phyloP scores from a whole-genome alignment of 2,797 vertebrate species.

The Macropodus opercularis region DNA sequence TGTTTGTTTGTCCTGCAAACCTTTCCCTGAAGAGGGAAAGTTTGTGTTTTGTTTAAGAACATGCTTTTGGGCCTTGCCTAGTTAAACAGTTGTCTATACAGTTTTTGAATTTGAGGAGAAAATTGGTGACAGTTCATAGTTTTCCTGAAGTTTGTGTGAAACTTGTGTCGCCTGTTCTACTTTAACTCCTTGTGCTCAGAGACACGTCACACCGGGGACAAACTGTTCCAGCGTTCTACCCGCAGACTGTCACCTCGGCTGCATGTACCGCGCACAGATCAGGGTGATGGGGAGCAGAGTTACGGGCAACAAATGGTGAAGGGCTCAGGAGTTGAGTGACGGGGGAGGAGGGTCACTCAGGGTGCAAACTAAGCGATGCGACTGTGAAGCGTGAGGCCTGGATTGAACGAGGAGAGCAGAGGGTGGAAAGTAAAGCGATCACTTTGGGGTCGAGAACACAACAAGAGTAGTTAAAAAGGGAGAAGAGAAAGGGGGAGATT shows the following conservation, averaged over 20 bases:
- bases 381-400: constrained; percentile 5
- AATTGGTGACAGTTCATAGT: neutral
- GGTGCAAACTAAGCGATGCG: constrained; percentile 2
- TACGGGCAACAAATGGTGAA: constrained; percentile 9
- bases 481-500: constrained; percentile 37
- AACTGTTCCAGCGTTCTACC: constrained; percentile 38
- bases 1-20: constrained; percentile 20
- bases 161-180: constrained; percentile 23
- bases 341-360: neutral
- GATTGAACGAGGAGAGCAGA: neutral
- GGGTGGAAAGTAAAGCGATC: constrained; percentile 20
- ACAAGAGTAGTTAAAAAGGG: constrained; percentile 48
- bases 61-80: neutral
- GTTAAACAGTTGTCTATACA: neutral
- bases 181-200: constrained; percentile 43
- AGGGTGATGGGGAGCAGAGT: constrained; percentile 14
- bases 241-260: constrained; percentile 33
- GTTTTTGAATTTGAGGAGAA: neutral
- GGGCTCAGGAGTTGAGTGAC: constrained; percentile 5
- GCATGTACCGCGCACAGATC: constrained; percentile 9
- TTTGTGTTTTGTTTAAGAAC: neutral
- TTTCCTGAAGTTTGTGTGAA: constrained; percentile 5
- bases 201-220: constrained; percentile 41
- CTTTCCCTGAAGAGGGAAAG: constrained; percentile 7
- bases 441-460: constrained; percentile 32